These are phyloP conservation scores for Orientallactaga sibirica DNA, from an alignment of 2,797 vertebrate species.

Conservation along the genomic window DNA sequence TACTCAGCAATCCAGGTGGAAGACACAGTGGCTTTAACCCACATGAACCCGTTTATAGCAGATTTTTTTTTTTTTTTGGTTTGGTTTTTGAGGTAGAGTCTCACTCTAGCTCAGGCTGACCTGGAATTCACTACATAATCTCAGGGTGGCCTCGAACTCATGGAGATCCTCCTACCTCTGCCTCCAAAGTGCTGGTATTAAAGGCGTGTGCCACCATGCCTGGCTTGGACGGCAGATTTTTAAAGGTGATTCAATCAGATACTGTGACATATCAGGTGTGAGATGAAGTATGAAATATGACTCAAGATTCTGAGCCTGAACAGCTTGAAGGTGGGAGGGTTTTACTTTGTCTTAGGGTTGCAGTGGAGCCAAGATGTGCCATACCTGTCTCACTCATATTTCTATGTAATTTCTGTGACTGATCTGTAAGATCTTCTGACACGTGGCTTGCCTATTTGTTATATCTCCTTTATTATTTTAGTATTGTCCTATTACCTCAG, in stretches of 20 bases:
- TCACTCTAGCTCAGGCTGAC: too few relatives aligned
- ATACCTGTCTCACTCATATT: background rate
- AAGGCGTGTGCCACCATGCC: too few relatives aligned
- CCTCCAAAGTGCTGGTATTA: too few relatives aligned
- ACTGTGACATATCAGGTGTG: background rate
- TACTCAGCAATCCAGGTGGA: accelerated
- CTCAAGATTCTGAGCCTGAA: background rate
- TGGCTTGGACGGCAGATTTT: background rate
- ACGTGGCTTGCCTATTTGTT: background rate
- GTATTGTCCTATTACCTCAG: background rate
- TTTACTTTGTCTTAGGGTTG: background rate
- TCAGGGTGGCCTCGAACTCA: too few relatives aligned
- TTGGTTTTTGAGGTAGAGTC: too few relatives aligned
- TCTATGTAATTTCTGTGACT: background rate
- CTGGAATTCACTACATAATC: too few relatives aligned
- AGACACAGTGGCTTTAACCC: background rate
- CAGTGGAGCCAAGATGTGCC: background rate
- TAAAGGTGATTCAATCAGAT: background rate
- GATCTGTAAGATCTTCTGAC: background rate
- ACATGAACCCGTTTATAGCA: too few relatives aligned
- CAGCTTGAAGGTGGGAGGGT: background rate
- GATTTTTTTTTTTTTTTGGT: too few relatives aligned
- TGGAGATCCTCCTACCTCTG: too few relatives aligned
- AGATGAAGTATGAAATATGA: background rate
- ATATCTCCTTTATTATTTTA: background rate